Evolutionary conservation across 2,888 invertebrate species (phyloP), one percentile per base, ranked within the genome.

Genomic region (Chesias legatella): DNA sequence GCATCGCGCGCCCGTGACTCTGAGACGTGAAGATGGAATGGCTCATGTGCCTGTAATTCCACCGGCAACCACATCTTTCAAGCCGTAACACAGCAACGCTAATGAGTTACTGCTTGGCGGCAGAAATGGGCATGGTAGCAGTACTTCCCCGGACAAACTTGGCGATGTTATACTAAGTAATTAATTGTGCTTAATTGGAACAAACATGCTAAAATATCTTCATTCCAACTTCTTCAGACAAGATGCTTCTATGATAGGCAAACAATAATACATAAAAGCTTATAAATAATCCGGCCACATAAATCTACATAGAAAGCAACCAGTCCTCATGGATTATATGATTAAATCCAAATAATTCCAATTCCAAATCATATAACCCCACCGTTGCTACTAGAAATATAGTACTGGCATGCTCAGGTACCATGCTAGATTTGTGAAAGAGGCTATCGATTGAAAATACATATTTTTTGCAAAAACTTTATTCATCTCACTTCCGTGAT

Each of bases 391-490:
- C 35, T 34, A 7, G 11, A 35, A 38, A 38, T 17, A 40, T 7
- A 37, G 39, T 42, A 45, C 27, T 44, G 50, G 48, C 55, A 51
- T 55, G 55, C 55, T 43, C 33, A 40, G 34, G 41, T 43, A 50
- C 37, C 48, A 44, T 51, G 48, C 51, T 33, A 46, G 31, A 44
- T 36, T 44, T 27, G 45, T 48, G 51, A 56, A 64, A 62, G 60
- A 69, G 63, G 63, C 63, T 67, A 36, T 45, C 61, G 60, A 83
- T 75, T 82, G 68, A 83, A 82, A 82, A 82, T 79, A 79, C 80
- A 73, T 71, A 72, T 65, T 69, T 69, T 69, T 65, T 46, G 72
- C 70, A 78, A 69, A 71, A 74, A 65, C 73, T 81, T 82, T 83
- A 82, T 82, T 81, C 70, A 69, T 73, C 73, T 69, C 74, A 72